A percentile compares a stretch with the other conserved stretches of the same genome.
These are phyloP conservation scores for Neocrepidodera transversa DNA, from an alignment of 2,888 invertebrate genomes.

Conservation along the genomic window DNA sequence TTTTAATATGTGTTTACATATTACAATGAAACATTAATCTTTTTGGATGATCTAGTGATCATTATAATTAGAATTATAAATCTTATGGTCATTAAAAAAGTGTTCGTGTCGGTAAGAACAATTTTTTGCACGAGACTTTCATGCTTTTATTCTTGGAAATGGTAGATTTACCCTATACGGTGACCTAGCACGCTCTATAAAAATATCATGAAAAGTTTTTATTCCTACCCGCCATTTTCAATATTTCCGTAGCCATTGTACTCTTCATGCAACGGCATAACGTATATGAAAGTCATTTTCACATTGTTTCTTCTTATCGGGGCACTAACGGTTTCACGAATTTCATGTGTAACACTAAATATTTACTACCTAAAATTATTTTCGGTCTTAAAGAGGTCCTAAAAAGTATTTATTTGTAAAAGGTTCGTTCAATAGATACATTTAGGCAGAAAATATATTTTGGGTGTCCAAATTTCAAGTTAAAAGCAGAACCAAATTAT, in stretches of 20 bases:
- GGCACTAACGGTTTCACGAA: slow-evolving; percentile 1
- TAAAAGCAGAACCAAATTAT: too few relatives aligned
- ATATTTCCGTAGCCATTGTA: slow-evolving; percentile 56
- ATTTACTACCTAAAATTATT: not conserved
- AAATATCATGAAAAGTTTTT: slow-evolving; percentile 41
- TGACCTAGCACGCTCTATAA: slow-evolving; percentile 39
- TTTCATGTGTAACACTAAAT: not conserved
- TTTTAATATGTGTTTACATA: not conserved
- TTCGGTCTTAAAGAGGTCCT: not conserved
- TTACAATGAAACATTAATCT: not conserved
- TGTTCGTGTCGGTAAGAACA: slow-evolving; percentile 25
- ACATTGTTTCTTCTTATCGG: slow-evolving; percentile 25
- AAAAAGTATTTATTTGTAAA: not conserved
- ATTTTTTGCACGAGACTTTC: slow-evolving; percentile 26
- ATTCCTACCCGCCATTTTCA: slow-evolving; percentile 54
- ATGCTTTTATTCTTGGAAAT: slow-evolving; percentile 33
- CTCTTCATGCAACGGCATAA: slow-evolving; percentile 58
- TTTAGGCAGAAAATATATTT: too few relatives aligned
- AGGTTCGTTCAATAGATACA: not conserved
- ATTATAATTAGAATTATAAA: slow-evolving; percentile 22
- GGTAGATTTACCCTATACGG: slow-evolving; percentile 27
- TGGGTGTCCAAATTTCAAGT: too few relatives aligned
- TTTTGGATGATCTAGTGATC: slow-evolving; percentile 4
- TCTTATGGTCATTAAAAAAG: slow-evolving; percentile 24
- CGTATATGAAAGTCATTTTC: slow-evolving; percentile 61